phyloP scores from a whole-genome alignment of 2,888 invertebrate species.

The Dexiosoma caninum region DNA sequence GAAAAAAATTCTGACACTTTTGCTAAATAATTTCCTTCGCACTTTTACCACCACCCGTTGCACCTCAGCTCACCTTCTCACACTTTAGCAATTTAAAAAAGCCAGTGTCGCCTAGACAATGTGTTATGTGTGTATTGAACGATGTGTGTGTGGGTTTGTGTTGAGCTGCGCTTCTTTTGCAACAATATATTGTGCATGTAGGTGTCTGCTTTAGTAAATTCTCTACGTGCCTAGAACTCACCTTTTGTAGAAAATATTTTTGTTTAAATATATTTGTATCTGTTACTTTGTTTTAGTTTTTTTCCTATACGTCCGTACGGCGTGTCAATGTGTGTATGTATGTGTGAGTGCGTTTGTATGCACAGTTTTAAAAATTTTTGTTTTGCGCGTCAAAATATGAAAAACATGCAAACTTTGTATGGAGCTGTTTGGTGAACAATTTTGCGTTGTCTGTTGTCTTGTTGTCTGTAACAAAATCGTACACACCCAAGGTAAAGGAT shows the following conservation, averaged over 20 bases:
- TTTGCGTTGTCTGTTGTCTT: slow-evolving; percentile 34
- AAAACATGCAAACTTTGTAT: slow-evolving; percentile 74
- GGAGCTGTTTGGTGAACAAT: slow-evolving; percentile 56
- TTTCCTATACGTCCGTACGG: slow-evolving; percentile 11
- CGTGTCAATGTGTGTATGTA: not conserved
- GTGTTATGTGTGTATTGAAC: not conserved
- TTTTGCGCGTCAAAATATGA: slow-evolving; percentile 71
- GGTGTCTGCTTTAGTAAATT: slow-evolving; percentile 53
- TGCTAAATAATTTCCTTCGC: slow-evolving; percentile 67
- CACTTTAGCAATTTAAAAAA: not conserved
- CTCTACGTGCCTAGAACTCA: slow-evolving; percentile 59
- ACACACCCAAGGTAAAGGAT: slow-evolving; percentile 10
- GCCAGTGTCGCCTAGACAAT: slow-evolving; percentile 57
- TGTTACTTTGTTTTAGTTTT: slow-evolving; percentile 46
- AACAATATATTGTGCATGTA: not conserved
- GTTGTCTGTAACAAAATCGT: slow-evolving; percentile 38
- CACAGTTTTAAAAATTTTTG: slow-evolving; percentile 43
- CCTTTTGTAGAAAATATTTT: slow-evolving; percentile 53
- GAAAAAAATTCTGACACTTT: slow-evolving; percentile 66
- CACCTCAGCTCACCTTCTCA: not conserved
- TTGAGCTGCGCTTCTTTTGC: not conserved
- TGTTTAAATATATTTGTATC: slow-evolving; percentile 48
- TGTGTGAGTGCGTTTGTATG: too few species aligned
- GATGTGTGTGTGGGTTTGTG: not conserved
- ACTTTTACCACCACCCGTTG: slow-evolving; percentile 31